Conservation (phyloP, 2,888 invertebrate genomes). For the Amphipoea lucens region DNA sequence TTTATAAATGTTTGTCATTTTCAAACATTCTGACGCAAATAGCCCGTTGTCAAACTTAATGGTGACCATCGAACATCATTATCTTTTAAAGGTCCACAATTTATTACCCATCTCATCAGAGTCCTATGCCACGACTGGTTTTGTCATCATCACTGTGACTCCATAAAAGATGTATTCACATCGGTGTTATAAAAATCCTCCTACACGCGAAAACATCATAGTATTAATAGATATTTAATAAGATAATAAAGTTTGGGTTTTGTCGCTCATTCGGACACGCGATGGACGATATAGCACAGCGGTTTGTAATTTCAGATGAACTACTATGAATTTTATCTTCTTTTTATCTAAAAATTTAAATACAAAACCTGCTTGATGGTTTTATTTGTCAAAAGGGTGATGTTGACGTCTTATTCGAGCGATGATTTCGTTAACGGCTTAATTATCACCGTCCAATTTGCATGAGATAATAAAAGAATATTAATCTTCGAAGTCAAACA, state of each 20-base stretch:
- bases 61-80: slow-evolving; percentile 47
- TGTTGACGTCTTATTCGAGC: slow-evolving; percentile 17
- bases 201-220: slow-evolving; percentile 55
- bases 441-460: slow-evolving; percentile 47
- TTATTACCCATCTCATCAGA: slow-evolving; percentile 53
- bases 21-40: slow-evolving; percentile 34
- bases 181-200: slow-evolving; percentile 54
- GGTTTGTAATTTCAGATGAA: slow-evolving; percentile 53
- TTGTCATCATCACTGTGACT: slow-evolving; percentile 47
- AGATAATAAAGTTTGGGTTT: slow-evolving; percentile 46
- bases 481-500: slow-evolving; percentile 54
- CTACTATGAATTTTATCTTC: slow-evolving; percentile 26
- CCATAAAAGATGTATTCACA: slow-evolving; percentile 55
- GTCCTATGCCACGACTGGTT: slow-evolving; percentile 48
- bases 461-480: slow-evolving; percentile 59
- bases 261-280: slow-evolving; percentile 17
- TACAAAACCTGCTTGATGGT: slow-evolving; percentile 15
- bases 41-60: slow-evolving; percentile 42
- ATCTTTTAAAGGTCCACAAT: slow-evolving; percentile 49
- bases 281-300: slow-evolving; percentile 4
- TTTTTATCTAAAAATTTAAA: slow-evolving; percentile 24
- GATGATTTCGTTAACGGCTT: slow-evolving; percentile 30
- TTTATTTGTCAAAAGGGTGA: slow-evolving; percentile 29
- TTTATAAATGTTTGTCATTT: slow-evolving; percentile 27
- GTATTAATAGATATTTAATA: slow-evolving; percentile 45